A percentile compares a stretch with the other conserved stretches of the same genome.
Evolutionary conservation across 2,888 invertebrate genomes (phyloP).

Genomic region (Drosophila hawaiiensis): DNA sequence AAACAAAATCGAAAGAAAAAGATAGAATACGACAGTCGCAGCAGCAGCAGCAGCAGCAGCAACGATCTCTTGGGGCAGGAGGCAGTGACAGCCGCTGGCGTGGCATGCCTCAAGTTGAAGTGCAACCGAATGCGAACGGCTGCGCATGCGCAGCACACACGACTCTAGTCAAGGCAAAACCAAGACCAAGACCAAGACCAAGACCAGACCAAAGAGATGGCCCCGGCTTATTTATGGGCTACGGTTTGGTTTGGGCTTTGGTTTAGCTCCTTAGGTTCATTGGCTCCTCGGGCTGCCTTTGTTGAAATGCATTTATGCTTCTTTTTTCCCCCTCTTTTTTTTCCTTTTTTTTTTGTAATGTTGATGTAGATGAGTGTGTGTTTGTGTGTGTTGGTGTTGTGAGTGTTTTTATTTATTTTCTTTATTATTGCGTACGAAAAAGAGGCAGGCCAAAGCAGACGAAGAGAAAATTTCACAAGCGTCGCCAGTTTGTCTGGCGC

Average conservation of each 20-base stretch:
- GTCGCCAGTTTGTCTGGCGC: conserved; percentile 83
- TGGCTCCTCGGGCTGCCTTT: conserved; percentile 71
- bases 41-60: conserved; percentile 7
- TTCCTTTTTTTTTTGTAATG: background rate
- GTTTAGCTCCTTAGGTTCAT: conserved; percentile 74
- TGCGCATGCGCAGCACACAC: conserved; percentile 75
- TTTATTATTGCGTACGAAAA: conserved; percentile 74
- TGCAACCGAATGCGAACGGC: conserved; percentile 66
- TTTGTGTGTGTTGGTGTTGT: conserved; percentile 40
- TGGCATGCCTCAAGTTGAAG: conserved; percentile 75
- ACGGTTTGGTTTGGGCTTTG: conserved; percentile 67
- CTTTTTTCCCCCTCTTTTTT: conserved; percentile 34
- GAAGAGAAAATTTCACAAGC: conserved; percentile 81
- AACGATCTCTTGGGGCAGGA: conserved; percentile 24
- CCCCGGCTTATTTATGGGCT: conserved; percentile 74
- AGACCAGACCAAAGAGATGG: conserved; percentile 4
- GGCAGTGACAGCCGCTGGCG: conserved; percentile 51
- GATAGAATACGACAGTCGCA: conserved; percentile 32
- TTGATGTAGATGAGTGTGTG: conserved; percentile 7
- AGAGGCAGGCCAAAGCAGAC: conserved; percentile 58
- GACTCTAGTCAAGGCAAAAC: conserved; percentile 24
- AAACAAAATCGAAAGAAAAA: conserved; percentile 26
- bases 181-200: background rate
- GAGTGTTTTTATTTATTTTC: conserved; percentile 69
- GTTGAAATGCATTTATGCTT: conserved; percentile 78